phyloP scores from a whole-genome alignment of 2,797 vertebrate genomes.

The Nothura maculosa region DNA sequence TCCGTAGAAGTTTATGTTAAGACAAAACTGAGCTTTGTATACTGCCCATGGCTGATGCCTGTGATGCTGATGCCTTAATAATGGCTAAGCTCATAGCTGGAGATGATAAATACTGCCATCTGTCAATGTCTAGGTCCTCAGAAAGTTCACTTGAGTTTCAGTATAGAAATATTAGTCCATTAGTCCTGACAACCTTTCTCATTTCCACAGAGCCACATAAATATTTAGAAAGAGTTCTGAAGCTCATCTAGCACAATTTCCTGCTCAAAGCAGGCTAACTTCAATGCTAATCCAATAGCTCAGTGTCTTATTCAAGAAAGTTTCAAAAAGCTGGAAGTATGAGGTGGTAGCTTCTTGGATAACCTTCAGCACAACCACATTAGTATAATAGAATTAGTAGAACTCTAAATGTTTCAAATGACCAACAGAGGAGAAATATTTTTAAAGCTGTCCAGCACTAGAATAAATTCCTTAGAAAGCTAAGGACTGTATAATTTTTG shows the following conservation, averaged over 20 bases:
- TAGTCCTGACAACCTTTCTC: neutral
- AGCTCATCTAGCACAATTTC: neutral
- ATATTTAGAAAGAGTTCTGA: neutral
- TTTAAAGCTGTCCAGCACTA: neutral
- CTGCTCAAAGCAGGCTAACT: neutral
- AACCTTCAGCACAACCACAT: neutral
- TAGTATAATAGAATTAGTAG: neutral
- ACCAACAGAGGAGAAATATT: neutral
- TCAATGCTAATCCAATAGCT: neutral
- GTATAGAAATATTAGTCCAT: neutral
- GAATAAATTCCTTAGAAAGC: neutral
- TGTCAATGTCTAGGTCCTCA: neutral
- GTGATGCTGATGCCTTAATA: neutral
- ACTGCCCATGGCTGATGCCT: neutral
- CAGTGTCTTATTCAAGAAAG: neutral
- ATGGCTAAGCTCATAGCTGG: neutral
- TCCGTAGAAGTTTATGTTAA: too few relatives aligned
- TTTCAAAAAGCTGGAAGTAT: neutral
- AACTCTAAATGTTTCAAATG: neutral
- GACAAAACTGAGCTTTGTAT: neutral
- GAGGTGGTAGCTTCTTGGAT: neutral
- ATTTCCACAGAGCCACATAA: neutral
- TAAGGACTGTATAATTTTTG: neutral
- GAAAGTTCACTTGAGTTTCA: neutral
- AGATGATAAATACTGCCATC: rapidly evolving